These are phyloP conservation scores for Hylia prasina DNA, from an alignment of 2,113 vertebrate species.

Conservation along the genomic window DNA sequence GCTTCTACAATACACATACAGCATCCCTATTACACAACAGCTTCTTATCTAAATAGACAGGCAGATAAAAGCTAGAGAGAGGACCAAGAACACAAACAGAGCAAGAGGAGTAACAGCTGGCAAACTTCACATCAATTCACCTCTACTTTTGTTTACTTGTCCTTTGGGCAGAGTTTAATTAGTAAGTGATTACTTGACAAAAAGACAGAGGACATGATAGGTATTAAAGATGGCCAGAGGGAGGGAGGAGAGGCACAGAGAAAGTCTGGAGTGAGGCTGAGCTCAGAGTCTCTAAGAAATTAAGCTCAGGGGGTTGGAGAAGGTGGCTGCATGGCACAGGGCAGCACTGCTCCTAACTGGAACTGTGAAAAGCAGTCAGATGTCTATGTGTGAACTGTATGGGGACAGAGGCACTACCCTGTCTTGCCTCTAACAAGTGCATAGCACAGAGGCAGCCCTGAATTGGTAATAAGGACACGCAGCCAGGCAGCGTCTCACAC, in stretches of 20 bases:
- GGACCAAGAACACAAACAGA: background rate
- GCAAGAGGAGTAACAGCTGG: background rate
- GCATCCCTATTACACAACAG: background rate
- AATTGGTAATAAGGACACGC: background rate
- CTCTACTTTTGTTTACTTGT: background rate
- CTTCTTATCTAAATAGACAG: background rate
- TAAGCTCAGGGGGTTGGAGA: background rate
- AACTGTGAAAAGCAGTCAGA: background rate
- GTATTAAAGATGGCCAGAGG: background rate
- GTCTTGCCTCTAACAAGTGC: background rate
- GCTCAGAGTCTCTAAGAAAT: background rate
- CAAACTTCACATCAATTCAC: background rate
- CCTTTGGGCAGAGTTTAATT: constrained; percentile 12
- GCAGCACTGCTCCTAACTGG: rapidly evolving
- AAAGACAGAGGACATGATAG: background rate
- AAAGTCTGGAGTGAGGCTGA: background rate
- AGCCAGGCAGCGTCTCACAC: background rate
- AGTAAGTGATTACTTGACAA: background rate
- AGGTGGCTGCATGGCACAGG: background rate
- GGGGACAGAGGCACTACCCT: background rate
- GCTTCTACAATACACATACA: background rate
- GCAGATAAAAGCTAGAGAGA: background rate
- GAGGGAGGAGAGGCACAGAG: background rate
- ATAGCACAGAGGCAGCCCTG: background rate
- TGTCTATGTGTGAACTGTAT: background rate